Conservation (phyloP, 2,113 vertebrate genomes). For the Hyaena hyaena region DNA sequence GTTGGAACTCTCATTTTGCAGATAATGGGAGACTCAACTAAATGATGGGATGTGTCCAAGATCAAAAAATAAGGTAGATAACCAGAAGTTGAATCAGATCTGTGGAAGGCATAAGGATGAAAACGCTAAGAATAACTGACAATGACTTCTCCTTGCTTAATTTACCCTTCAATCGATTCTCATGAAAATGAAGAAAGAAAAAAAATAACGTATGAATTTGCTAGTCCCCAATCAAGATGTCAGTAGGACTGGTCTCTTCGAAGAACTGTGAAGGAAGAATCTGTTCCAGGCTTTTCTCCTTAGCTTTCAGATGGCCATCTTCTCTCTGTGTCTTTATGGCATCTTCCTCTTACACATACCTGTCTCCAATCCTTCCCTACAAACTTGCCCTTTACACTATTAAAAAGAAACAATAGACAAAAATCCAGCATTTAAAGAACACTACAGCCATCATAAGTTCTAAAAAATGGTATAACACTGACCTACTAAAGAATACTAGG, state of each 20-base stretch:
- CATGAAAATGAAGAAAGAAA: neutral
- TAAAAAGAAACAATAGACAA: neutral
- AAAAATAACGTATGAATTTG: neutral
- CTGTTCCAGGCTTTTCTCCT: neutral
- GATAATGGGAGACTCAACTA: neutral
- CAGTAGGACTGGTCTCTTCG: neutral
- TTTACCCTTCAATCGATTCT: neutral
- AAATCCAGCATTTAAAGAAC: neutral
- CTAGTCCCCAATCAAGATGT: neutral
- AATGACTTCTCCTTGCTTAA: neutral
- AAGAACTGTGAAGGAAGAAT: neutral
- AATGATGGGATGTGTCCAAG: neutral
- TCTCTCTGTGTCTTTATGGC: neutral
- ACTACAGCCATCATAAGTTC: neutral
- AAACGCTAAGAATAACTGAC: neutral
- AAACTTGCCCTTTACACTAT: neutral
- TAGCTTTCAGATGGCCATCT: neutral
- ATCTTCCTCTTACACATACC: neutral
- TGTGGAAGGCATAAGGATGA: neutral
- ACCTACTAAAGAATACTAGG: neutral
- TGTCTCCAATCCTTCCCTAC: neutral
- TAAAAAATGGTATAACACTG: neutral
- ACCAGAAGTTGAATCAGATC: neutral
- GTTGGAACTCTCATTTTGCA: neutral
- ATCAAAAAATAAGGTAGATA: neutral